A percentile compares a stretch with the other conserved stretches of the same genome.
These are phyloP conservation scores for Marronus borbonicus DNA, from an alignment of 2,888 invertebrate genomes.

Conservation along the genomic window DNA sequence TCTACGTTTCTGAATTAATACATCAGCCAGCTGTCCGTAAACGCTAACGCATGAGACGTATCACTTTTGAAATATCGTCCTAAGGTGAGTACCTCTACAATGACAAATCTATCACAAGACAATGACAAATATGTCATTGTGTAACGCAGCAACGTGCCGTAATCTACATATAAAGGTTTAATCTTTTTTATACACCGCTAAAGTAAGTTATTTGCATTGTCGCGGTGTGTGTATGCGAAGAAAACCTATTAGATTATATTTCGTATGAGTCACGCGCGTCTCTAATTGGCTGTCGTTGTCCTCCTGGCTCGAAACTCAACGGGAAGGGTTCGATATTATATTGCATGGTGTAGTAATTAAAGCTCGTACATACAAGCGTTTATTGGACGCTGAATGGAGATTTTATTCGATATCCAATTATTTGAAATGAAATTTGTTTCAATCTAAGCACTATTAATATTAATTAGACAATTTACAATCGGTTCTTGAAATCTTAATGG, in stretches of 20 bases:
- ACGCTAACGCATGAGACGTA: slow-evolving; percentile 19
- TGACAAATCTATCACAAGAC: slow-evolving; percentile 39
- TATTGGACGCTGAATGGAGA: background rate
- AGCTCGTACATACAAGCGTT: background rate
- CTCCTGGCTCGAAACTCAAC: background rate
- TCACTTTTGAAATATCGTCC: slow-evolving; percentile 36
- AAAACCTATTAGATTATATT: slow-evolving; percentile 7
- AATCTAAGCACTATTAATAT: no score
- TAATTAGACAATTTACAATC: no score
- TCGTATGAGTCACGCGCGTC: background rate
- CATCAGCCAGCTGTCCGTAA: slow-evolving; percentile 28
- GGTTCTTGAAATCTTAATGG: no score
- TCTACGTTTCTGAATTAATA: slow-evolving; percentile 32
- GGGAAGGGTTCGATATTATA: background rate
- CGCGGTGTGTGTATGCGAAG: slow-evolving; percentile 6
- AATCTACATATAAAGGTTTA: slow-evolving; percentile 38
- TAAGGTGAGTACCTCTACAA: slow-evolving; percentile 24
- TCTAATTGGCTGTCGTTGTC: slow-evolving; percentile 7
- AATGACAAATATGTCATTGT: slow-evolving; percentile 41
- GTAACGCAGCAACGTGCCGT: slow-evolving; percentile 6
- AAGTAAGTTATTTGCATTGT: slow-evolving; percentile 28
- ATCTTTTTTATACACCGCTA: slow-evolving; percentile 12
- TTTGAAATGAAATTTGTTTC: no score
- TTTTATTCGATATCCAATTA: no score
- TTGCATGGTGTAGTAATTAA: no score